Evolutionary conservation across 1,140 invertebrate genomes (phyloP).

Genomic region (Philopotamus ludificatus): DNA sequence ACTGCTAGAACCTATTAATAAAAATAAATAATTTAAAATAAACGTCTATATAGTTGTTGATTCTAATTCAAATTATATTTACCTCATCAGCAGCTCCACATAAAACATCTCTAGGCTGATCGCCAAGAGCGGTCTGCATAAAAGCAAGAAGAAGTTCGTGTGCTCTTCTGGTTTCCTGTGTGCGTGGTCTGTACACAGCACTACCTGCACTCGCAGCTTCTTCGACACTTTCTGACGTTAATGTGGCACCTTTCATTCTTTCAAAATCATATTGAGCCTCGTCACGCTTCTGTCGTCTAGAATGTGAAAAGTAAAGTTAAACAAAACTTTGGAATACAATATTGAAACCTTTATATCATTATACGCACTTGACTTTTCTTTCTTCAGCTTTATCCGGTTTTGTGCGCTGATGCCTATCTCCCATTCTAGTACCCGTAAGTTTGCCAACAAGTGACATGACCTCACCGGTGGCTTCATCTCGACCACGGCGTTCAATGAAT

Average conservation of each 20-base stretch:
- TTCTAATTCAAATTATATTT: neutral
- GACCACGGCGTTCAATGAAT: conserved; percentile 90
- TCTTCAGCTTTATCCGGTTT: conserved; percentile 88
- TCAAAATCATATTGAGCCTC: conserved; percentile 90
- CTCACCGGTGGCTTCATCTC: conserved; percentile 99
- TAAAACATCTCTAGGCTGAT: conserved; percentile 94
- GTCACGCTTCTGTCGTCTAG: conserved; percentile 79
- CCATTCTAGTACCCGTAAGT: conserved; percentile 91
- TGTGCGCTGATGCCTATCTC: conserved; percentile 86
- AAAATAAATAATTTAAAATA: neutral
- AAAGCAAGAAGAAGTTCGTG: conserved; percentile 95
- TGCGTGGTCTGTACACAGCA: conserved; percentile 94
- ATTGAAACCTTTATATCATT: neutral
- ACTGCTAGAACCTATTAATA: conserved; percentile 70
- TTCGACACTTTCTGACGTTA: conserved; percentile 87
- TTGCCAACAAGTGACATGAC: conserved; percentile 94
- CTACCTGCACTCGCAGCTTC: conserved; percentile 73
- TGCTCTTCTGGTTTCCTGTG: conserved; percentile 95
- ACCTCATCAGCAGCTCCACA: conserved; percentile 98
- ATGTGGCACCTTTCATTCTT: conserved; percentile 83
- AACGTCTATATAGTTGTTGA: neutral
- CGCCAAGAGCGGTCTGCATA: conserved; percentile 95
- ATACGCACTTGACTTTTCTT: conserved; percentile 86
- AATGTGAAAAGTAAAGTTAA: conserved; percentile 41
- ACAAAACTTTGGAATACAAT: neutral